Percentiles rank a stretch among this genome's conserved stretches.
Evolutionary conservation across 2,888 invertebrate species (phyloP).

Genomic region (Eupeodes latifasciatus): DNA sequence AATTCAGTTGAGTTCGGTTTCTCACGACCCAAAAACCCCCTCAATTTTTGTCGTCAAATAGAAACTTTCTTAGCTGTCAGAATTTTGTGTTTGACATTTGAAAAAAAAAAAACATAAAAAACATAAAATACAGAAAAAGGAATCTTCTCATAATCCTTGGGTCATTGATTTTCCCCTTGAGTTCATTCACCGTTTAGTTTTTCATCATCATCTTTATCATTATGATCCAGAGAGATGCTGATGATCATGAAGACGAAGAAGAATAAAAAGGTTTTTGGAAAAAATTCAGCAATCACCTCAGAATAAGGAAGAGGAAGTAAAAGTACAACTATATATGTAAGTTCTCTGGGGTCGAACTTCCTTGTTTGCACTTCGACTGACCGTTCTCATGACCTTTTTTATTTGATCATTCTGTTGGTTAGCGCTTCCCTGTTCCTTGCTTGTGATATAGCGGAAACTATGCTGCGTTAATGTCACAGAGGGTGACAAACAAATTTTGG

Average conservation of each 20-base stretch:
- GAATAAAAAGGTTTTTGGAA: slow-evolving; percentile 28
- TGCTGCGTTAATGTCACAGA: slow-evolving; percentile 5
- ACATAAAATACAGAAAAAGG: neutral
- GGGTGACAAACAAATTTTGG: slow-evolving; percentile 3
- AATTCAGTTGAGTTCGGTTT: slow-evolving; percentile 8
- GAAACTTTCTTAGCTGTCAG: slow-evolving; percentile 54
- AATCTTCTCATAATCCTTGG: slow-evolving; percentile 50
- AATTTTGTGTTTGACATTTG: slow-evolving; percentile 41
- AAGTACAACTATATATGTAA: neutral
- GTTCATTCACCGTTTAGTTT: slow-evolving; percentile 31
- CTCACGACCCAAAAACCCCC: slow-evolving; percentile 62
- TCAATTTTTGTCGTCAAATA: slow-evolving; percentile 28
- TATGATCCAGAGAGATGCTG: neutral
- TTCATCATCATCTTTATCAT: slow-evolving; percentile 5
- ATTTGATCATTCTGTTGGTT: slow-evolving; percentile 32
- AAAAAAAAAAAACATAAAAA: neutral
- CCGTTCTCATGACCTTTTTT: slow-evolving; percentile 73
- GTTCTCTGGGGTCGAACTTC: slow-evolving; percentile 67
- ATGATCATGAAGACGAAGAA: neutral
- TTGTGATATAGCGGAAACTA: slow-evolving; percentile 57
- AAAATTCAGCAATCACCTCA: slow-evolving; percentile 14
- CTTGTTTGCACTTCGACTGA: slow-evolving; percentile 59
- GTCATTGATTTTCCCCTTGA: slow-evolving; percentile 46
- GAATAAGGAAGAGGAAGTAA: slow-evolving; percentile 50
- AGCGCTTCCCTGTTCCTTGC: slow-evolving; percentile 52